Evolutionary conservation across 2,113 vertebrate species (phyloP).

Genomic region (Gulo gulo): DNA sequence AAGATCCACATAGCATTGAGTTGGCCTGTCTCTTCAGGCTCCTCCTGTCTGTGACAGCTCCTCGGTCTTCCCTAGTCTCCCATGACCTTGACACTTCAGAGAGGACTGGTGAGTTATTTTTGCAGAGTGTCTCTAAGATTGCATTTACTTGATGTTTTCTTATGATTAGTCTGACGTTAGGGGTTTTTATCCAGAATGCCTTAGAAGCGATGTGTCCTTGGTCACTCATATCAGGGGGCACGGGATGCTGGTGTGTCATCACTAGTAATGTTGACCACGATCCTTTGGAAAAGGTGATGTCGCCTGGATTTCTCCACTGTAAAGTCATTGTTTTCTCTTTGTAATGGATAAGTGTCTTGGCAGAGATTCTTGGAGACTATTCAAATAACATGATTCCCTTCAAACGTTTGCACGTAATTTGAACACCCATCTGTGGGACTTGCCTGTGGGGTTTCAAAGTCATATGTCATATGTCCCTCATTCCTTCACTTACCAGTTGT

Average conservation of each 20-base stretch:
- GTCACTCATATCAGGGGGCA: background rate
- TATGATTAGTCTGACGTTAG: background rate
- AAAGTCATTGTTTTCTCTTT: background rate
- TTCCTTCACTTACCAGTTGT: background rate
- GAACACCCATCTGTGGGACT: background rate
- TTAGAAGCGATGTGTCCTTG: background rate
- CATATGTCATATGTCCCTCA: background rate
- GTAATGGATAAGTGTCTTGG: background rate
- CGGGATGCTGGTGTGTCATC: rapidly evolving
- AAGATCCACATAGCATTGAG: background rate
- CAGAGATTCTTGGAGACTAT: background rate
- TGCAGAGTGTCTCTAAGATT: background rate
- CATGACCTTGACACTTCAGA: background rate
- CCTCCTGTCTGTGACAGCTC: background rate
- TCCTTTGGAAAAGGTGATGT: background rate
- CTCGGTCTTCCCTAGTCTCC: background rate
- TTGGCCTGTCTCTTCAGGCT: background rate
- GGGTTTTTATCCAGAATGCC: background rate
- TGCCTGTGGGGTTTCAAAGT: background rate
- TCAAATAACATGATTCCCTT: background rate
- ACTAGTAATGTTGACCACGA: background rate
- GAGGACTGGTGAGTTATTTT: background rate
- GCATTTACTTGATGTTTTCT: background rate
- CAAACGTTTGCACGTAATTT: background rate
- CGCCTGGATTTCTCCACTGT: background rate